Evolutionary conservation across 1,140 invertebrate species (phyloP).

Genomic region (Melipona quadrifasciata): DNA sequence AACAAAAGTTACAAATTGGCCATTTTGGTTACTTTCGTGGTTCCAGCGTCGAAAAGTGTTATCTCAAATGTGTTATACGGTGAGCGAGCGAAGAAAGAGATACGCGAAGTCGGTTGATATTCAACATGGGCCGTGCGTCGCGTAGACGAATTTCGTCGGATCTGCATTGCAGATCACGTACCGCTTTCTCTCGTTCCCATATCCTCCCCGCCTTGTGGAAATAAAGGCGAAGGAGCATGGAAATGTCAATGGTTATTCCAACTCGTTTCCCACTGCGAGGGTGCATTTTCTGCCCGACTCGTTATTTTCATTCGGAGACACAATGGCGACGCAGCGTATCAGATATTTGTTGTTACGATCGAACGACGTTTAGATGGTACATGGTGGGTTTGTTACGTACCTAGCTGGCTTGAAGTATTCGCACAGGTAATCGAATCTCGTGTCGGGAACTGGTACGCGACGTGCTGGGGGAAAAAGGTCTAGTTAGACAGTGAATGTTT

Average conservation of each 20-base stretch:
- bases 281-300: conserved; percentile 60
- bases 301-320: conserved; percentile 48
- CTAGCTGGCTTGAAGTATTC: conserved; percentile 97
- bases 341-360: conserved; percentile 55
- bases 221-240: conserved; percentile 80
- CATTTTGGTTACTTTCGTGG: no score
- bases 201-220: conserved; percentile 56
- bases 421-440: conserved; percentile 95
- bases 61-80: neutral
- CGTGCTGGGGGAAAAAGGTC: conserved; percentile 85
- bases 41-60: neutral
- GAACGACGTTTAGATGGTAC: conserved; percentile 55
- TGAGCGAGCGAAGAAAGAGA: neutral
- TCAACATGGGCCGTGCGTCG: conserved; percentile 47
- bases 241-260: conserved; percentile 79
- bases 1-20: no score
- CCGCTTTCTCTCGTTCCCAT: conserved; percentile 44
- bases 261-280: conserved; percentile 76
- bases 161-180: conserved; percentile 81
- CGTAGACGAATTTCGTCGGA: conserved; percentile 69
- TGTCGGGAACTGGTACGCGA: conserved; percentile 99
- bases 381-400: conserved; percentile 82
- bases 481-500: conserved; percentile 3
- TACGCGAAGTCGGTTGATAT: conserved; percentile 46
- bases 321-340: conserved; percentile 68